These are phyloP conservation scores for Slavum lentiscoides DNA, from an alignment of 2,888 invertebrate genomes.

Conservation along the genomic window DNA sequence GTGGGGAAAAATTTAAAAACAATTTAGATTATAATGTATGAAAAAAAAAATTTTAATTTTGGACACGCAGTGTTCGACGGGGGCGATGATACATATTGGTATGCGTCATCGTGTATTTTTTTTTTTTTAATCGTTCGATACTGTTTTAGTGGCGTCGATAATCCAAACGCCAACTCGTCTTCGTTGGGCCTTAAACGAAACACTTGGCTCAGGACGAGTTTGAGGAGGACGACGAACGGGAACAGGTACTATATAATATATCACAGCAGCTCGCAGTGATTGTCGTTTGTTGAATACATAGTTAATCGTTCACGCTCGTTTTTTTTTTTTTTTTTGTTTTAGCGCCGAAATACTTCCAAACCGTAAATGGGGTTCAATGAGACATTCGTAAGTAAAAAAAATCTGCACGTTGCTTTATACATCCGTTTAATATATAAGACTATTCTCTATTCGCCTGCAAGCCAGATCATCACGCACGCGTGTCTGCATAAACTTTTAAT, in stretches of 20 bases:
- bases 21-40: too few species aligned
- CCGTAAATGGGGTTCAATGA: constrained; percentile 67
- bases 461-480: constrained; percentile 1
- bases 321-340: constrained; percentile 58
- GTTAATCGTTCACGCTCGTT: not conserved
- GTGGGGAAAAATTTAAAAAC: not conserved
- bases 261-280: not conserved
- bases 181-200: constrained; percentile 63
- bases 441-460: not conserved
- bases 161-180: constrained; percentile 14
- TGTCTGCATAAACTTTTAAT: not conserved
- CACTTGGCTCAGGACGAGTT: constrained; percentile 82
- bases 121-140: not conserved
- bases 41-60: not conserved
- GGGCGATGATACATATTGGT: not conserved
- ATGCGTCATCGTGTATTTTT: not conserved
- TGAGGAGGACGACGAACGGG: constrained; percentile 72
- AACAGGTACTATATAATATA: constrained; percentile 25
- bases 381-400: constrained; percentile 55
- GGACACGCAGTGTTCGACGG: not conserved
- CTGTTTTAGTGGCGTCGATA: constrained; percentile 43
- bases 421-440: not conserved
- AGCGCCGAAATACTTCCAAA: constrained; percentile 67
- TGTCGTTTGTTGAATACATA: not conserved
- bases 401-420: not conserved